Evolutionary conservation across 2,113 vertebrate species (phyloP).

Genomic region (Piprites chloris): DNA sequence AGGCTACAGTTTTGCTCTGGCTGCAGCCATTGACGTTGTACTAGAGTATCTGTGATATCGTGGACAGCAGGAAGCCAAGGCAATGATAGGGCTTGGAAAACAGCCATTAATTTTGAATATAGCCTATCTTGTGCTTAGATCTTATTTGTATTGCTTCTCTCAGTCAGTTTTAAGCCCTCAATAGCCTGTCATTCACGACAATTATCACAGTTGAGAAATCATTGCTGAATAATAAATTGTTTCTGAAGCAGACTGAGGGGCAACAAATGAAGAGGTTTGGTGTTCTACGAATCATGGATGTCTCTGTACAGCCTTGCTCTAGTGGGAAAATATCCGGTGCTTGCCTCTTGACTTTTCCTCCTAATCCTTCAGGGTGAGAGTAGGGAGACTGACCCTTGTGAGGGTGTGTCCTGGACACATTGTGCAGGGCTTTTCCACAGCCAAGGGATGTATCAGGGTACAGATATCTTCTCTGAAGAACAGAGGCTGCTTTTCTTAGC

Average conservation of each 20-base stretch:
- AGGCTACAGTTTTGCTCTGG: not conserved
- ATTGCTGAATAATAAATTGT: not conserved
- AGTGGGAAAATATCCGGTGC: not conserved
- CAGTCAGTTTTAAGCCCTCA: not conserved
- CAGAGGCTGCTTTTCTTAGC: not conserved
- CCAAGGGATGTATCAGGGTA: not conserved
- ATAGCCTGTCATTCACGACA: constrained; percentile 5
- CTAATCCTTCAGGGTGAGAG: not conserved
- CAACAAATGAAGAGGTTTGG: not conserved
- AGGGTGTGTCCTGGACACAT: rapidly evolving
- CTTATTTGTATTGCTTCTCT: not conserved
- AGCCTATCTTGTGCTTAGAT: not conserved
- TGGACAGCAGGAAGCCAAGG: not conserved
- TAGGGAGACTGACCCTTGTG: rapidly evolving
- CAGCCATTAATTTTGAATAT: not conserved
- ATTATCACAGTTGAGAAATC: constrained; percentile 21
- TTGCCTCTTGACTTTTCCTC: not conserved
- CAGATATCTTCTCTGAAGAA: not conserved
- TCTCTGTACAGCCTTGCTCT: not conserved
- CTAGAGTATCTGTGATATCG: not conserved
- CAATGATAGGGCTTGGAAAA: not conserved
- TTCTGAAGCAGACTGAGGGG: not conserved
- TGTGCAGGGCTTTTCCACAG: not conserved
- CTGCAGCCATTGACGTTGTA: not conserved
- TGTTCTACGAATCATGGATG: not conserved